Conservation (phyloP, 2,113 vertebrate genomes). For the Aspiorhynchus laticeps region DNA sequence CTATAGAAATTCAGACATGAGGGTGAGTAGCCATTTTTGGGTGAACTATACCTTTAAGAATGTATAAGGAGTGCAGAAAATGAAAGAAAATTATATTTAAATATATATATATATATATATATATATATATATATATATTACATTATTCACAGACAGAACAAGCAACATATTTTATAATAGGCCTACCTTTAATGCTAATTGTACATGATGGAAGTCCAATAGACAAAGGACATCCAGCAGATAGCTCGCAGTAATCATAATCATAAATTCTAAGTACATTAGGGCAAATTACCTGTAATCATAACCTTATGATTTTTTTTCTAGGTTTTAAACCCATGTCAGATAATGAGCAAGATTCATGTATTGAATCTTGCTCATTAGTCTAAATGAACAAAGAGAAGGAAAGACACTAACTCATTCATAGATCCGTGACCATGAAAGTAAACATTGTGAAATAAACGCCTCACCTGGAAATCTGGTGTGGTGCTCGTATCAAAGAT, state of each 20-base stretch:
- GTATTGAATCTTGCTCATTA: conserved; percentile 1
- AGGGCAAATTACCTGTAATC: neutral
- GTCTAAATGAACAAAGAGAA: neutral
- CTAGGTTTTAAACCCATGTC: neutral
- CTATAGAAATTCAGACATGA: neutral
- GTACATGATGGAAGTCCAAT: neutral
- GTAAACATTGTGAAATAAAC: conserved; percentile 36
- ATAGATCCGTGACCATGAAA: neutral
- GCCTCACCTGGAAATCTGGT: conserved; percentile 1
- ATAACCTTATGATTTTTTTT: neutral
- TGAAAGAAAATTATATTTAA: too few species aligned
- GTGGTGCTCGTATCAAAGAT: conserved; percentile 2
- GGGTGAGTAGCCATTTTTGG: neutral
- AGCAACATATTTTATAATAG: neutral
- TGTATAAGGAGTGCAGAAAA: neutral
- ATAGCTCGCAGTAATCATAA: neutral
- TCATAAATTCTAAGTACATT: neutral
- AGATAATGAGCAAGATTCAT: too few species aligned
- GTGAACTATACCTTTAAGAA: neutral
- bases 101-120: too few species aligned
- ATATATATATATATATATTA: too few species aligned
- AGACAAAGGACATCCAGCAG: neutral
- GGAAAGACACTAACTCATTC: neutral
- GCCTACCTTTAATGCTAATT: neutral
- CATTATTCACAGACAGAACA: neutral